Evolutionary conservation across 2,113 vertebrate species (phyloP).

Genomic region (Desmodus rotundus): DNA sequence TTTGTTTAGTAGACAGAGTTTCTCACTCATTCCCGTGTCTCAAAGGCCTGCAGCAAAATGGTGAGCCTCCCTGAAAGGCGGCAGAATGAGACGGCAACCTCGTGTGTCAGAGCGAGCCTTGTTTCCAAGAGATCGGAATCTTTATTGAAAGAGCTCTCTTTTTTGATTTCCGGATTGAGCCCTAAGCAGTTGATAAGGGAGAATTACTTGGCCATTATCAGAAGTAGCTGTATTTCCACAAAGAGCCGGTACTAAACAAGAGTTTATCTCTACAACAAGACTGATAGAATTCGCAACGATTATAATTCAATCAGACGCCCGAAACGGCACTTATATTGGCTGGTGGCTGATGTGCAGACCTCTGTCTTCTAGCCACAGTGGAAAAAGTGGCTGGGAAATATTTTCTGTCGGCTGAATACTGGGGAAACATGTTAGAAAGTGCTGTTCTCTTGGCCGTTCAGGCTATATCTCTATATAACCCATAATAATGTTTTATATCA

Average conservation of each 20-base stretch:
- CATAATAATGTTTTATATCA: conserved; percentile 13
- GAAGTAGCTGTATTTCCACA: conserved; percentile 78
- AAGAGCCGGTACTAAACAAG: conserved; percentile 79
- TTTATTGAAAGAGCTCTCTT: conserved; percentile 79
- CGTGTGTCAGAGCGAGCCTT: conserved; percentile 54
- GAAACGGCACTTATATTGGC: conserved; percentile 49
- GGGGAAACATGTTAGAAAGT: background rate
- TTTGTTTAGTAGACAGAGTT: background rate
- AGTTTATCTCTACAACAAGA: conserved; percentile 78
- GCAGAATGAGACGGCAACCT: background rate
- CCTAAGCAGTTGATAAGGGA: conserved; percentile 80
- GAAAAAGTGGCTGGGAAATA: background rate
- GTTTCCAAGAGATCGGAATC: conserved; percentile 80
- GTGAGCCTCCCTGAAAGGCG: background rate
- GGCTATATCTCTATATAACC: background rate
- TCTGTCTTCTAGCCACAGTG: background rate
- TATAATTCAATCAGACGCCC: conserved; percentile 80
- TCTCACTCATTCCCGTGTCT: background rate
- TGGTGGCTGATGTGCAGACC: background rate
- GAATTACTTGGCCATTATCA: conserved; percentile 85
- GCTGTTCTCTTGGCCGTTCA: background rate
- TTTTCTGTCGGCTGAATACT: background rate
- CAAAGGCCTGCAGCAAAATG: background rate
- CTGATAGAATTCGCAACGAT: conserved; percentile 71
- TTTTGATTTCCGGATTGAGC: conserved; percentile 82